These are phyloP conservation scores for Elegia similella DNA, from an alignment of 2,888 invertebrate genomes.

Conservation along the genomic window DNA sequence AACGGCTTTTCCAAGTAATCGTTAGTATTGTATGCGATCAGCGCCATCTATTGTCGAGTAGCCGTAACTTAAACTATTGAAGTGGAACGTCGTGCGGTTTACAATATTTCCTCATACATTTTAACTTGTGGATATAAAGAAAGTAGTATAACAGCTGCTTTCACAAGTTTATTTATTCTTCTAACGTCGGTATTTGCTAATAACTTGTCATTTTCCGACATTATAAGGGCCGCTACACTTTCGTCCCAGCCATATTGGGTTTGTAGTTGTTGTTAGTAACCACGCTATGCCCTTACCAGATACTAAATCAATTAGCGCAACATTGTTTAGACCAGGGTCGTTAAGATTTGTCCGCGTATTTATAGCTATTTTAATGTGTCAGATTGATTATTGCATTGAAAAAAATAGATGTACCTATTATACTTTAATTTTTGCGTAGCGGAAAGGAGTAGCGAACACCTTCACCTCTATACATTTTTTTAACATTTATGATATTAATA, in stretches of 20 bases:
- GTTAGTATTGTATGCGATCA: constrained; percentile 24
- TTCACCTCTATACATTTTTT: no score
- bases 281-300: background rate
- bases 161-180: constrained; percentile 3
- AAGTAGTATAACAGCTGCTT: background rate
- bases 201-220: constrained; percentile 13
- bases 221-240: constrained; percentile 5
- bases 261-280: no score
- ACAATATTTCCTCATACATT: background rate
- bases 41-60: constrained; percentile 54
- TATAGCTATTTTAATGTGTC: background rate
- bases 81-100: background rate
- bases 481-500: no score
- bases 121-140: background rate
- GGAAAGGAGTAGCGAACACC: no score
- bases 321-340: background rate
- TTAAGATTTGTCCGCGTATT: background rate
- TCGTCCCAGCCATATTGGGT: constrained; percentile 4
- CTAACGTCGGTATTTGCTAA: constrained; percentile 4
- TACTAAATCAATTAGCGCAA: background rate
- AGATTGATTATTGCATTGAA: background rate
- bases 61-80: constrained; percentile 18
- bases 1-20: no score
- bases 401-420: no score
- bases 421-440: no score